Base-by-base conservation (phyloP, 2,113 vertebrate genomes). In the Corydoras sp. region DNA sequence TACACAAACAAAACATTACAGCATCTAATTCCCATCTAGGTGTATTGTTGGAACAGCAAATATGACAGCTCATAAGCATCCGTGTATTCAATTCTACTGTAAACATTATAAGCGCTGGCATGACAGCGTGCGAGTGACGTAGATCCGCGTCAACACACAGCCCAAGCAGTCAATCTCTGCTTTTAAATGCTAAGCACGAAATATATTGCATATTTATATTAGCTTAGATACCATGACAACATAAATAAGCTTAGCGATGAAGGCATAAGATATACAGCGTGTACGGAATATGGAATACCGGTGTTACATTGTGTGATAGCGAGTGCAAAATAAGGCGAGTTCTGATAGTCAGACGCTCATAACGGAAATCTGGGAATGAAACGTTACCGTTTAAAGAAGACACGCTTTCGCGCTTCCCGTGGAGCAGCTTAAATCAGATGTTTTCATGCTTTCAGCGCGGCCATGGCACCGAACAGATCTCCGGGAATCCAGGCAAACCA, bases 391-490 rank as follows among this genome's bases (percentile, higher is more conserved):
- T 65, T 62, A 70, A 73, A 14, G 31, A 48, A 53, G 76, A 60
- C 54, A 18, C 73, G 11, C 62, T 30, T 70, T 68, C 59, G 76
- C 51, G 67, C 73, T 74, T 71, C 53, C 68, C 69, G 68, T 74
- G 72, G 62, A 71, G 58, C 58, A 68, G 68, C 15, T 56, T 13
- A 12, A 29, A 66, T 49, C 70, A 62, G 62, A 54, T 24, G 6
- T 71, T 61, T 61, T 77, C 82, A 81, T 83, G 70, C 61, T 79
- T 75, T 65, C 61, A 58, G 71, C 67, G 69, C 69, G 31, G 60
- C 56, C 43, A 29, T 58, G 30, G 55, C 50, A 60, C 65, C 43
- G 59, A 71, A 71, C 77, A 53, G 64, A 49, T 65, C 32, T 65
- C 67, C 74, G 9, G 68, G 43, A 70, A 61, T 18, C 29, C 43